These are phyloP conservation scores for Manis crassicaudata DNA, from an alignment of 2,797 vertebrate genomes.

Conservation along the genomic window DNA sequence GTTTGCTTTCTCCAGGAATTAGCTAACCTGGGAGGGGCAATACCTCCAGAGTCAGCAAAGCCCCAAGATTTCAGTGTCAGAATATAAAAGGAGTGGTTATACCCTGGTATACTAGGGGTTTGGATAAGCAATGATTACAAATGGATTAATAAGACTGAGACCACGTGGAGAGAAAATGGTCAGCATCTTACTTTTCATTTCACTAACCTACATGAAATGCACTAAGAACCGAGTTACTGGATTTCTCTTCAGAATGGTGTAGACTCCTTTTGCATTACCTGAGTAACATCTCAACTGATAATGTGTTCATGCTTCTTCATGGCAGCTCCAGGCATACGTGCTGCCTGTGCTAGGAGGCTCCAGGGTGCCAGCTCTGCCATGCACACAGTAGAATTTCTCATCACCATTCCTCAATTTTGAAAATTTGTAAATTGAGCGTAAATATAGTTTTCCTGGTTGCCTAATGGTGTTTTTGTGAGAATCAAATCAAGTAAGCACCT, in stretches of 20 bases:
- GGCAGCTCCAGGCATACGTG: neutral
- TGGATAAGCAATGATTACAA: neutral
- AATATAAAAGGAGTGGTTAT: neutral
- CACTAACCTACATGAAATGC: neutral
- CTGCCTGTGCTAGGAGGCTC: neutral
- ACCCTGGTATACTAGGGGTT: neutral
- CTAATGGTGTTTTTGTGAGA: neutral
- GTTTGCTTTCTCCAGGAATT: neutral
- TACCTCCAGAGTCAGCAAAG: neutral
- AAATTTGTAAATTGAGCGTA: neutral
- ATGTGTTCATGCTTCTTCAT: neutral
- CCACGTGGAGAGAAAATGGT: neutral
- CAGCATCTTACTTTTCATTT: neutral
- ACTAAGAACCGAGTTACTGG: slow-evolving; percentile 39
- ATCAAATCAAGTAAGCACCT: neutral
- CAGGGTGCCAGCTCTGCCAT: neutral
- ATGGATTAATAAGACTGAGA: neutral
- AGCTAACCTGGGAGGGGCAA: neutral
- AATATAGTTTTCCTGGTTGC: neutral
- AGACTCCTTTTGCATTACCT: neutral
- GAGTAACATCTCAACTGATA: neutral
- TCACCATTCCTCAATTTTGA: neutral
- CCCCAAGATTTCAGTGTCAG: neutral
- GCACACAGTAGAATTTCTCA: neutral
- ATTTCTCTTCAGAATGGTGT: slow-evolving; percentile 46